Evolutionary conservation across 2,113 vertebrate genomes (phyloP), one percentile per base, ranked within the genome.

Genomic region (Pelmatolapia mariae): DNA sequence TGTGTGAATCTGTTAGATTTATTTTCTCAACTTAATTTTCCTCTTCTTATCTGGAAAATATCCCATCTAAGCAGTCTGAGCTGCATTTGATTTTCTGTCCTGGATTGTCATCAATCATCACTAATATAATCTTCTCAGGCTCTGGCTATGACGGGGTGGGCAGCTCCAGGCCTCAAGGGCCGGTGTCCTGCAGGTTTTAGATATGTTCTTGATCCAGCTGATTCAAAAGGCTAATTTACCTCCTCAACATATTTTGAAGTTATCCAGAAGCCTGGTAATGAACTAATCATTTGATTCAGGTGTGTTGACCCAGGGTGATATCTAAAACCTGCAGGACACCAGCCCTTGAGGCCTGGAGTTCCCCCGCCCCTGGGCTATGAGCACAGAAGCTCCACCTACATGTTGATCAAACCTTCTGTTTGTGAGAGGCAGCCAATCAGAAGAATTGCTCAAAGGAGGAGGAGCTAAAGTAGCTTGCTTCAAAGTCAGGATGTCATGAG

Each of bases 91-190:
- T n/a, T n/a, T 18, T 36, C 59, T 63, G 18, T 63, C 31, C 31
- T 63, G 18, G 18, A 36, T 3, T 12, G 31, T 0, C 59, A 63
- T 68, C 4, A 2, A 2, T 66, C 19, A 71, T 71, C 12, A 6
- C n/a, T 71, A 43, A 43, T 43, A 43, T 71, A 43, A 43, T 71
- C 38, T 40, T 43, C 66, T 43, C 24, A 11, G 68, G 68, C 38
- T 73, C 13, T 7, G 57, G 57, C 57, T 61, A 33, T 0, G 5
- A 61, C 9, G 9, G 2, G 57, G 5, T 61, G 57, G 0, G 29
- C 29, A 61, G 19, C 57, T 52, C 50, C 18, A 52, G 18, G 50
- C 18, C 8, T 52, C 18, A 5, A n/a, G 18, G 50, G 4, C 50
- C 18, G 0, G 8, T 52, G 50, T 52, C 50, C 18, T 52, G 8